These are phyloP conservation scores for Synergus itoensis DNA, from an alignment of 2,888 invertebrate species.

Conservation along the genomic window DNA sequence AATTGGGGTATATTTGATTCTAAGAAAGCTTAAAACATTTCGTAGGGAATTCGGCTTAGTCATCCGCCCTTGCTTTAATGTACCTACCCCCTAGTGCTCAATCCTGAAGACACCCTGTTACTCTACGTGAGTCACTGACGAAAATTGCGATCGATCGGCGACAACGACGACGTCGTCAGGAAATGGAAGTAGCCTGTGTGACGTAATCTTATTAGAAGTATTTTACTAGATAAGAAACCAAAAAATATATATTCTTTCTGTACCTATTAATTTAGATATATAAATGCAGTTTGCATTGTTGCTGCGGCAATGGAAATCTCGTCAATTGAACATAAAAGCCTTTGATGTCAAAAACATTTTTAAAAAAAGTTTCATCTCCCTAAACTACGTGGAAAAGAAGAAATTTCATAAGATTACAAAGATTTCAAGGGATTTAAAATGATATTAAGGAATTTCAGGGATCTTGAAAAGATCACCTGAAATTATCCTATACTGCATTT, in stretches of 20 bases:
- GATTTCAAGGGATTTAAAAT: no score
- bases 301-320: no score
- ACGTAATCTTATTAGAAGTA: conserved; percentile 38
- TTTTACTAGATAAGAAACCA: background rate
- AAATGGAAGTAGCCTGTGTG: conserved; percentile 16
- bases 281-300: no score
- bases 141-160: conserved; percentile 74
- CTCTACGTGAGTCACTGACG: conserved; percentile 63
- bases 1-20: conserved; percentile 44
- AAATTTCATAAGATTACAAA: no score
- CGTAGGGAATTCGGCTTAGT: conserved; percentile 58
- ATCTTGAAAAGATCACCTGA: no score
- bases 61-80: conserved; percentile 56
- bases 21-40: conserved; percentile 58
- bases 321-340: no score
- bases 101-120: conserved; percentile 51
- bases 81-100: conserved; percentile 54
- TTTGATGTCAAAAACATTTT: no score
- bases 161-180: conserved; percentile 50
- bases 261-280: background rate
- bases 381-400: no score
- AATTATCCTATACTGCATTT: no score
- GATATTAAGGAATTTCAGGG: no score
- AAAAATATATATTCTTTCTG: background rate
- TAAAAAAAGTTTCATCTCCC: no score